These are phyloP conservation scores for Hylomyscus alleni DNA, from an alignment of 2,797 vertebrate genomes.

Conservation along the genomic window DNA sequence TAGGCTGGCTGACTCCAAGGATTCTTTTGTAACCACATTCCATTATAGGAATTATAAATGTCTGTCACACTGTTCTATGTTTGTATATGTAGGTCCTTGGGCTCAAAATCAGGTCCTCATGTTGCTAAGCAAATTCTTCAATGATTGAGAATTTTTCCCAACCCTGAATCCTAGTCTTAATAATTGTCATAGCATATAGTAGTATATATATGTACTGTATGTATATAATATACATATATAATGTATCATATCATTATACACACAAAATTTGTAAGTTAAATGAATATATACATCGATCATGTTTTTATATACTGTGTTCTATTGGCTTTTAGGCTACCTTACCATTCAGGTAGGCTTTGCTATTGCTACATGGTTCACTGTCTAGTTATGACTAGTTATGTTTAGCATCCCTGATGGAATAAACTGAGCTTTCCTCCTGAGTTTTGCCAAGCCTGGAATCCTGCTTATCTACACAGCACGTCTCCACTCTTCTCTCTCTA, in stretches of 20 bases:
- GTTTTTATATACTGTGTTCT: background rate
- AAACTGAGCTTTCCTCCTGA: background rate
- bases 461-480: background rate
- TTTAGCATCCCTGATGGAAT: background rate
- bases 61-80: background rate
- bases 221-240: background rate
- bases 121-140: background rate
- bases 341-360: background rate
- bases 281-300: background rate
- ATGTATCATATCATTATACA: background rate
- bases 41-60: background rate
- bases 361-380: background rate
- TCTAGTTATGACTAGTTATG: background rate
- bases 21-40: background rate
- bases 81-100: background rate
- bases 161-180: background rate
- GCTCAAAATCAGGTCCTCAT: background rate
- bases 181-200: background rate
- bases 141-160: background rate
- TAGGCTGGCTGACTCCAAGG: background rate
- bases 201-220: too few relatives aligned
- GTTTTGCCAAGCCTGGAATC: background rate
- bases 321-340: background rate
- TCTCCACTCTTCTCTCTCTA: background rate
- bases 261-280: background rate